These are phyloP conservation scores for Odontocolon sp. DNA, from an alignment of 2,888 invertebrate species.

Conservation along the genomic window DNA sequence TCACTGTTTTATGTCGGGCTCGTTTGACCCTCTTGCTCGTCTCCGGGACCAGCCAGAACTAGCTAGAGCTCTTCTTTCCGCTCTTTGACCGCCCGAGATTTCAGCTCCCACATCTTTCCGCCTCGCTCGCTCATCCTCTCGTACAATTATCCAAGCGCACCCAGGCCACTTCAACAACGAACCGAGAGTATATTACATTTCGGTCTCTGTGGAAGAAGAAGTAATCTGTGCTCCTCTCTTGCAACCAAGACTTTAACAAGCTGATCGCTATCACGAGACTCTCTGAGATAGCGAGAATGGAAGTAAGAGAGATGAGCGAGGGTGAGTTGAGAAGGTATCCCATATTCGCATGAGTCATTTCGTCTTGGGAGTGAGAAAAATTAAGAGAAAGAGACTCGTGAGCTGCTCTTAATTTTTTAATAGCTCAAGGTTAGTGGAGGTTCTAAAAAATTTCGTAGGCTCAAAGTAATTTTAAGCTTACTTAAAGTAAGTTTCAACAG, in stretches of 20 bases:
- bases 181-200: slow-evolving; percentile 56
- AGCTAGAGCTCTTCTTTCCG: slow-evolving; percentile 47
- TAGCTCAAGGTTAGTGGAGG: too few relatives aligned
- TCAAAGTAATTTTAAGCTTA: too few relatives aligned
- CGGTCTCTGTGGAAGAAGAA: slow-evolving; percentile 51
- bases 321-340: slow-evolving; percentile 3
- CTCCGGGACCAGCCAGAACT: slow-evolving; percentile 34
- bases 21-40: slow-evolving; percentile 47
- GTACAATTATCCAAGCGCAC: slow-evolving; percentile 63
- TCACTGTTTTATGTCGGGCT: slow-evolving; percentile 66
- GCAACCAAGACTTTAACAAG: slow-evolving; percentile 76
- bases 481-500: too few relatives aligned
- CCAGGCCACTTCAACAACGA: slow-evolving; percentile 50
- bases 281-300: slow-evolving; percentile 39
- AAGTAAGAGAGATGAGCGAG: slow-evolving; percentile 14
- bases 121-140: slow-evolving; percentile 19
- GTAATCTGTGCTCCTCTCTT: slow-evolving; percentile 47
- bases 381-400: background rate
- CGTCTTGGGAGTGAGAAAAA: background rate
- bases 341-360: slow-evolving; percentile 73
- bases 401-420: too few relatives aligned
- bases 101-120: slow-evolving; percentile 65
- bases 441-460: too few relatives aligned
- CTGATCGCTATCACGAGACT: slow-evolving; percentile 76
- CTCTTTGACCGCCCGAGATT: slow-evolving; percentile 43